A percentile compares a stretch with the other conserved stretches of the same genome.
phyloP scores from a whole-genome alignment of 2,797 vertebrate genomes.

The Pangasius sanitwongsei region DNA sequence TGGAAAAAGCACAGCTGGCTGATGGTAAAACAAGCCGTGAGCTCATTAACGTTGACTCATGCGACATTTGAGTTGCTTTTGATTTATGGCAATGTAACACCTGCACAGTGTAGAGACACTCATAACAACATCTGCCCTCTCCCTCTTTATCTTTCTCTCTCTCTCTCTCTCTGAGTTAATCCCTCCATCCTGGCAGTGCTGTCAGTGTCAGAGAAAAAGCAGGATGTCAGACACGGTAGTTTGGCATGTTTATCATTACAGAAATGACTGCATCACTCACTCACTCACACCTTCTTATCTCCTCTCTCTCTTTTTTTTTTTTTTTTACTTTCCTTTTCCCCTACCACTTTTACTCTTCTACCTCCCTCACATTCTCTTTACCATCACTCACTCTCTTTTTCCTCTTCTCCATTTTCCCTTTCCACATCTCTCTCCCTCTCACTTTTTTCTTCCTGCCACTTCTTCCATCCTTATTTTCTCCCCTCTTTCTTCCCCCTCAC shows the following conservation, averaged over 20 bases:
- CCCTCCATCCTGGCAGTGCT: neutral
- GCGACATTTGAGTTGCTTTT: neutral
- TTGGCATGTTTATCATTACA: neutral
- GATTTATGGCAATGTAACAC: slow-evolving; percentile 23
- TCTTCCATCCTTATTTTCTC: neutral
- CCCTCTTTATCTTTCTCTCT: neutral
- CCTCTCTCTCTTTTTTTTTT: neutral
- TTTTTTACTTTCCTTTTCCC: neutral
- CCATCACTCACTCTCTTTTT: neutral
- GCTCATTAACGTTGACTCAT: slow-evolving; percentile 16
- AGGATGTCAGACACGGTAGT: neutral
- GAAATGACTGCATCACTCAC: neutral
- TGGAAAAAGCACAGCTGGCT: neutral
- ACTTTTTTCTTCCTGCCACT: neutral
- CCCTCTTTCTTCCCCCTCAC: neutral
- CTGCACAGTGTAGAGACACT: neutral
- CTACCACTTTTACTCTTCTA: neutral
- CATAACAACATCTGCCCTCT: neutral
- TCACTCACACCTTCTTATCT: neutral
- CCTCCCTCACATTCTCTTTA: no score
- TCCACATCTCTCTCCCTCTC: neutral
- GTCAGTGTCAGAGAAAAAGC: neutral
- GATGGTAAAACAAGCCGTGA: neutral
- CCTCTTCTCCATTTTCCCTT: neutral
- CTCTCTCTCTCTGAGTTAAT: neutral